Percentiles rank a stretch among this genome's conserved stretches.
Conservation (phyloP, 2,113 vertebrate genomes). For the Edolisoma coerulescens region DNA sequence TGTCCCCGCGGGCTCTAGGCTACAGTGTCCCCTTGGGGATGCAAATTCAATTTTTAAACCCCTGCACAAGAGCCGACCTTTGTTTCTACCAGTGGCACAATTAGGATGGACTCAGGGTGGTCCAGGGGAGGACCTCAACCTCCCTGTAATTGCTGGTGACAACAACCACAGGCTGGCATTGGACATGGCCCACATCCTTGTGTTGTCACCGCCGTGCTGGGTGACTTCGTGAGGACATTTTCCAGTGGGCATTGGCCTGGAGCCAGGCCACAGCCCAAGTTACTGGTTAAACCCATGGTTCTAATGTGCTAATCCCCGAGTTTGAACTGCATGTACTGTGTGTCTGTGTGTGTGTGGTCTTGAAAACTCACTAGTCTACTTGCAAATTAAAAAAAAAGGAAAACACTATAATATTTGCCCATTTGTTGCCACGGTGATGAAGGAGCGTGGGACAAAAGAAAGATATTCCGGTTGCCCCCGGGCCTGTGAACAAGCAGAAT, state of each 20-base stretch:
- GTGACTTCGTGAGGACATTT: not conserved
- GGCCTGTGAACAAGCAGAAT: slow-evolving; percentile 40
- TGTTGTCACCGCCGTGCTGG: not conserved
- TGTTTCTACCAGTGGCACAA: not conserved
- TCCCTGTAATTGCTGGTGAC: not conserved
- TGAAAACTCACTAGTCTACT: not conserved
- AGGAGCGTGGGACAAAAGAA: slow-evolving; percentile 42
- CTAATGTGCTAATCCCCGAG: not conserved
- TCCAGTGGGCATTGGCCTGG: not conserved
- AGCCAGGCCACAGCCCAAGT: not conserved
- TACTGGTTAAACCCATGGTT: not conserved
- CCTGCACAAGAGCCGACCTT: not conserved
- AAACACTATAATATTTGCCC: slow-evolving; percentile 9
- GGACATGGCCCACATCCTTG: not conserved
- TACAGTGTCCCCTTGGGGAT: not conserved
- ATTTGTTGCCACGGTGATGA: slow-evolving; percentile 26
- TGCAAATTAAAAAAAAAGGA: not conserved
- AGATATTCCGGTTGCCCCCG: slow-evolving; percentile 4
- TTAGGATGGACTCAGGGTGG: not conserved
- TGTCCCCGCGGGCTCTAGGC: not conserved
- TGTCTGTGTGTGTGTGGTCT: not conserved
- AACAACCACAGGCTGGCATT: not conserved
- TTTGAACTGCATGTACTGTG: not conserved
- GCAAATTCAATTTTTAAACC: not conserved
- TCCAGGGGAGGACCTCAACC: not conserved